A percentile compares a stretch with the other conserved stretches of the same genome.
These are phyloP conservation scores for Probosciger aterrimus DNA, from an alignment of 2,113 vertebrate species.

Conservation along the genomic window DNA sequence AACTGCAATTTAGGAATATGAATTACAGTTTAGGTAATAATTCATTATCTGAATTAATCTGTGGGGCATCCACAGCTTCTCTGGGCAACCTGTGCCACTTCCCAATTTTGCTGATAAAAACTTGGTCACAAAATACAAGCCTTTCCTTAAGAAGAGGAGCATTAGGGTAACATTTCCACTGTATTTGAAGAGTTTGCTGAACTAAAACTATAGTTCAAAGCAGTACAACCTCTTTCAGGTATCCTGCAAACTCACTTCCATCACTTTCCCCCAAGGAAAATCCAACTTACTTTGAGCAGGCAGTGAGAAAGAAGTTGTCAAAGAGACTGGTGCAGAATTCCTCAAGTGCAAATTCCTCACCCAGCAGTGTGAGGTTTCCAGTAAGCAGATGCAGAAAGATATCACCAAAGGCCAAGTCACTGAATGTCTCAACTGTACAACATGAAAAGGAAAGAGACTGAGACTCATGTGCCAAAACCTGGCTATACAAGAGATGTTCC, in stretches of 20 bases:
- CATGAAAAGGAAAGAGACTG: neutral
- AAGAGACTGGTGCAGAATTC: conserved; percentile 92
- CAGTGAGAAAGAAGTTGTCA: conserved; percentile 89
- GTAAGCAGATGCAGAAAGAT: conserved; percentile 96
- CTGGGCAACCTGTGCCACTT: neutral
- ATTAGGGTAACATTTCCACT: neutral
- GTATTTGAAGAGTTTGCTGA: neutral
- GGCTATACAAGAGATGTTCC: neutral
- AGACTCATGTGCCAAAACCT: neutral
- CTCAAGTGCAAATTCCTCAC: conserved; percentile 89
- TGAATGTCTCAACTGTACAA: conserved; percentile 86
- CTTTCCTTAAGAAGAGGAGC: neutral
- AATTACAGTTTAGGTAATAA: neutral
- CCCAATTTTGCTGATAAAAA: neutral
- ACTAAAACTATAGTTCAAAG: neutral
- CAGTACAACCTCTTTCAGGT: neutral
- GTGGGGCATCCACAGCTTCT: neutral
- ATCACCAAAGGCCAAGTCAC: conserved; percentile 91
- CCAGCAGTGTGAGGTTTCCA: conserved; percentile 88
- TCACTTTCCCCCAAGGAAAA: neutral
- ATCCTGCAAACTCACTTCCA: neutral
- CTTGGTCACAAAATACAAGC: neutral
- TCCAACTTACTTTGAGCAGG: conserved; percentile 83
- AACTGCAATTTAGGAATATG: neutral
- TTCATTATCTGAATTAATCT: neutral